Conservation (phyloP, 1,140 invertebrate genomes). For the Cepaea nemoralis region DNA sequence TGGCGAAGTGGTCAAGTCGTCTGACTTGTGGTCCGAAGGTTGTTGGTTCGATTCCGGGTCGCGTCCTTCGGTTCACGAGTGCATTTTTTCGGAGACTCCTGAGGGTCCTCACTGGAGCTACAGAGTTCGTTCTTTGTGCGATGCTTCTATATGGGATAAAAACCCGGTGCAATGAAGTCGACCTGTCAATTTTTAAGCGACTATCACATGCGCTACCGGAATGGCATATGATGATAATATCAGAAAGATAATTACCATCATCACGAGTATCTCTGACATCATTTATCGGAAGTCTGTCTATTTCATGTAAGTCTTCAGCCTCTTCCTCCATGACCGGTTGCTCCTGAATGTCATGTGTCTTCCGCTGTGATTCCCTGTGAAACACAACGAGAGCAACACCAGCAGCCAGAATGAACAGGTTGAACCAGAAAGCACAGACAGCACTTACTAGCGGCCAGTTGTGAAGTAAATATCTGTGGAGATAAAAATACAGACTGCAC, state of each 20-base stretch:
- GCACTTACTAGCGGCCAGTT: conserved; percentile 14
- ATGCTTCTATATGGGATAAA: too few species aligned
- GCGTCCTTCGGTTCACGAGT: too few species aligned
- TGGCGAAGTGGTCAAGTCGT: too few species aligned
- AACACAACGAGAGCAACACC: not conserved
- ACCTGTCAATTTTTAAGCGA: too few species aligned
- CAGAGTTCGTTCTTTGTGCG: too few species aligned
- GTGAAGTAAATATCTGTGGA: conserved; percentile 25
- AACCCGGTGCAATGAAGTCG: too few species aligned
- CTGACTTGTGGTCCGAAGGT: too few species aligned
- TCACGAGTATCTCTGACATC: not conserved
- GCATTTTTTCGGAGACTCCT: too few species aligned
- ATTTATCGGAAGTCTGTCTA: not conserved
- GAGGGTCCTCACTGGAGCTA: too few species aligned
- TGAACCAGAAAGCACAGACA: conserved; percentile 12
- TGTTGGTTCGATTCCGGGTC: too few species aligned
- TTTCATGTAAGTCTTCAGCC: not conserved
- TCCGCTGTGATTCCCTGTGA: not conserved
- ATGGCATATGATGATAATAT: too few species aligned
- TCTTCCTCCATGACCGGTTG: not conserved
- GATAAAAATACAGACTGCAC: not conserved
- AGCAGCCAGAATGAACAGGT: conserved; percentile 1
- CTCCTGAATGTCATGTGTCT: not conserved
- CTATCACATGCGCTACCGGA: too few species aligned
- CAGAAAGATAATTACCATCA: not conserved